Base-by-base conservation (phyloP, 2,888 invertebrate genomes). In the Tetranychus truncatus region DNA sequence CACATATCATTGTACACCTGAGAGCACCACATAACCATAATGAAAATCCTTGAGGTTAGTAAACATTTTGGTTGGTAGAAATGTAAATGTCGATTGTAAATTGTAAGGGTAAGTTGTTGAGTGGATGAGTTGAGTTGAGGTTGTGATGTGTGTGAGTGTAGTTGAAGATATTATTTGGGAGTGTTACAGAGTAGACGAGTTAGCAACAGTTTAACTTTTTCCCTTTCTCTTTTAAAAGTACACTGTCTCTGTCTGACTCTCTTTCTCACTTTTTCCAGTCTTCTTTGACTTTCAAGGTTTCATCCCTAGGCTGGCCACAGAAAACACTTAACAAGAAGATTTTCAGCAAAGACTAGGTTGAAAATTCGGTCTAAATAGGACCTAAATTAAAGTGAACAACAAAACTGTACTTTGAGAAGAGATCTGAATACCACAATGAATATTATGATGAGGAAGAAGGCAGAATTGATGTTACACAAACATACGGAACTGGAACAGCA, bases 31-130 rank as follows among this genome's bases (percentile, higher is more conserved):
- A 55, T 15, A 55, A 55, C 55, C 15, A 55, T 55, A 55, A 55
- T 55, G 55, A 55, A 55, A 55, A 55, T 55, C 55, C 55, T 55
- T 55, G 55, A 55, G 55, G 55, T 55, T 55, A 55, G 55, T 55
- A 55, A 55, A 55, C 55, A 55, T 55, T 55, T 55, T 6, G 15
- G 9, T 15, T 55, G 8, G 8, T 15, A 46, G 5, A 9, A 55
- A 15, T 55, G 55, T 15, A 55, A 55, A 15, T 55, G 15, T 55
- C 15, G 55, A 55, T 55, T 55, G 55, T 55, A 7, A 7, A 55
- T 55, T 55, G 55, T 55, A 55, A 55, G 55, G 55, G 55, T 55
- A 55, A 55, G 15, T 55, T 55, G 55, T 55, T 55, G 55, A 15
- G 55, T 55, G 9, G 55, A 15, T 55, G 55, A 55, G 55, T 15